Conservation (phyloP, 2,888 invertebrate species). For the Crepidodera aurea region DNA sequence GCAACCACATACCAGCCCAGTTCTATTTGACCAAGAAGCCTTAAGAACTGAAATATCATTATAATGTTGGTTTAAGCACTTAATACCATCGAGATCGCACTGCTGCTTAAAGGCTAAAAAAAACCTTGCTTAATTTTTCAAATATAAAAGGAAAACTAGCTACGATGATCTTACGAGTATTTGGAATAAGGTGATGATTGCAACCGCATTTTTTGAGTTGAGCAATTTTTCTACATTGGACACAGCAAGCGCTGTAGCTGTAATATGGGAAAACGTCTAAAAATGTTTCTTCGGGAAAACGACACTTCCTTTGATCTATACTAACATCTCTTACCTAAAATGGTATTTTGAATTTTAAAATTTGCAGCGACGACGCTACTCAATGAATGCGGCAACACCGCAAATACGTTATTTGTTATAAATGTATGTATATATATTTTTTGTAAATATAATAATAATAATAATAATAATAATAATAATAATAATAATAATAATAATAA, state of each 20-base stretch:
- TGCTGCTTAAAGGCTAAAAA: slow-evolving; percentile 62
- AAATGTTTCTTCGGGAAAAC: slow-evolving; percentile 73
- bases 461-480: too few species aligned
- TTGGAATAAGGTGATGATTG: slow-evolving; percentile 75
- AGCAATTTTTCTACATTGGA: slow-evolving; percentile 73
- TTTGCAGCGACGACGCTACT: too few species aligned
- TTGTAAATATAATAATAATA: too few species aligned
- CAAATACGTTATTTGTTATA: too few species aligned
- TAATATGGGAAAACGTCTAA: slow-evolving; percentile 71
- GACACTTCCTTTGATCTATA: slow-evolving; percentile 73
- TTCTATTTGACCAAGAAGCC: slow-evolving; percentile 70
- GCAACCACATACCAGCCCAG: slow-evolving; percentile 73
- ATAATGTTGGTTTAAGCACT: slow-evolving; percentile 69
- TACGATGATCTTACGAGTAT: slow-evolving; percentile 62
- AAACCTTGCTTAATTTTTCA: neutral
- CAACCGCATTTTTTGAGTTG: slow-evolving; percentile 71
- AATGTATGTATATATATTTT: too few species aligned
- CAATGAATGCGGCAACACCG: too few species aligned
- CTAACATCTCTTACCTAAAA: slow-evolving; percentile 66
- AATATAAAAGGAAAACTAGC: neutral
- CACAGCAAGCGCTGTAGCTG: slow-evolving; percentile 77
- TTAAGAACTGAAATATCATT: slow-evolving; percentile 72
- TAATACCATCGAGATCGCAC: slow-evolving; percentile 72
- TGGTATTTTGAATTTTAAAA: too few species aligned
- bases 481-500: too few species aligned